Evolutionary conservation across 53 echinoderm and acorn worm genomes (phyloP), one percentile per base, ranked within the genome.

Genomic region (Hippasteria phrygiana): DNA sequence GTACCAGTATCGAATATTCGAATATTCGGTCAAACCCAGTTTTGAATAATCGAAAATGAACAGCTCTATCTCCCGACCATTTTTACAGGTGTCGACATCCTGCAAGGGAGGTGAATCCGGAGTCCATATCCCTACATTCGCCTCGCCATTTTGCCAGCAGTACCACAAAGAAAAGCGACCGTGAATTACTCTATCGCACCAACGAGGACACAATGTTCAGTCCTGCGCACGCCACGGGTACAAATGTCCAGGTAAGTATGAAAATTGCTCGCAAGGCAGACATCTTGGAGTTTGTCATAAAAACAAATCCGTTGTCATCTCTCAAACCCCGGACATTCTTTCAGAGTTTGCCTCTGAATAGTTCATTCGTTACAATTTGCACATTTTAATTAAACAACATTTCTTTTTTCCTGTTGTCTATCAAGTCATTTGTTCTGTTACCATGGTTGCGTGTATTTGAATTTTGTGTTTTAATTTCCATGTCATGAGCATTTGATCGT

Each of bases 111-210:
- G 66, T 46, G 46, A 92, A 94, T 43, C 93, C 93, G 2, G 95
- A 95, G 46, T 88, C 93, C 46, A 95, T 95, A 62, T 93, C 95
- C 26, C 86, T 94, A 18, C 91, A 94, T 88, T 90, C 94, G 10
- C 90, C 87, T 42, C 83, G 94, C 17, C 88, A 92, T 75, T 85
- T 87, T 13, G 42, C 88, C 35, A 40, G 87, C 20, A 78, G 70
- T 55, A 50, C 50, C 70, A 90, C 87, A 12, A 86, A 89, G 87
- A 93, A 93, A 51, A 89, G 90, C 37, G 93, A 93, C 87, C 66
- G 89, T 1, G 93, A 93, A 87, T 89, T 93, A 55, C 93, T 93
- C 4, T 93, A 89, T 11, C 89, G 93, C 11, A 87, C 86, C 1
- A 93, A 86, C 12, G 89, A 93, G 65, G 88, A 92, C 38, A 82